Evolutionary conservation across 2,888 invertebrate species (phyloP), one percentile per base, ranked within the genome.

Genomic region (Apocheima hispidaria): DNA sequence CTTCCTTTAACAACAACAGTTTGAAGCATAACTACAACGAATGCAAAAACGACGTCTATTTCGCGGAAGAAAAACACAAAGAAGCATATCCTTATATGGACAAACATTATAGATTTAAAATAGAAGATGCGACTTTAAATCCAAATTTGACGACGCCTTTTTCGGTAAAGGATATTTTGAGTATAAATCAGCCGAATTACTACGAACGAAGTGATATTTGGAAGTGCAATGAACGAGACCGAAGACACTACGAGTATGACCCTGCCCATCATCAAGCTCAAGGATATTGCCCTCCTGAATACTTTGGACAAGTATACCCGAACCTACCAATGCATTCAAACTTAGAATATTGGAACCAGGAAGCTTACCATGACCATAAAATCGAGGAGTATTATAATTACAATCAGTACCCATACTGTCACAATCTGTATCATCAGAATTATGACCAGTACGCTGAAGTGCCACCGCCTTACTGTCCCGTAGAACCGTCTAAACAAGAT

Each of bases 141-240:
- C 44, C 63, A 7, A 61, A 46, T 46, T 69, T 84, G 20, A 79
- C 71, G 20, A 92, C 92, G 4, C 91, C 92, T n/a, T 92, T 92
- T 66, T 86, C 80, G 0, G 92, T 92, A 0, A 92, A 90, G 67
- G 91, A 92, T 57, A 92, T 92, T 14, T 66, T 92, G 10, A 92
- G 84, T 55, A 86, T 85, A 48, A 86, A 84, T 62, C 90, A 88
- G 60, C 72, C 84, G 2, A 78, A 82, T 41, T 82, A 81, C 58
- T 90, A 85, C 69, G 91, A 91, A 56, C 75, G 87, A 63, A 84
- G 70, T 50, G 90, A 90, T 14, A 28, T 73, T 6, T 90, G 90
- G 90, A 90, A 86, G 65, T 71, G 77, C 23, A 79, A 72, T 53
- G 88, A 88, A 0, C 78, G 85, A 56, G 84, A 84, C 0, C 71